Conservation (phyloP, 2,113 vertebrate species). For the Tauraco erythrolophus region DNA sequence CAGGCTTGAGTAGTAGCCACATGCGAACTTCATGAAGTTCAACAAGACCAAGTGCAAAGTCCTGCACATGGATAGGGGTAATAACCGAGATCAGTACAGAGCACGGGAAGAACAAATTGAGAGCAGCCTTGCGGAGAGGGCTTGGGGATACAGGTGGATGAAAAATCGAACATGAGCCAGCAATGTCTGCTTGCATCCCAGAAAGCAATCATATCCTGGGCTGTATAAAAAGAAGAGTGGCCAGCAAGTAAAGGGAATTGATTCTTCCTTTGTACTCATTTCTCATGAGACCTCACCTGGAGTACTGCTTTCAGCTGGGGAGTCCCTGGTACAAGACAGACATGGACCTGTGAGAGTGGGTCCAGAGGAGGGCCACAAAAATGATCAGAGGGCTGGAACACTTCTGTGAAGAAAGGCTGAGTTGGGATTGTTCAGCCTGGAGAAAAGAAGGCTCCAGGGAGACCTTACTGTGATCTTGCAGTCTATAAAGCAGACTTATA, state of each 20-base stretch:
- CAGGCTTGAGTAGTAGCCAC: not conserved
- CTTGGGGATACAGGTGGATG: not conserved
- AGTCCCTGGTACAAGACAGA: not conserved
- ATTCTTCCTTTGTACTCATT: not conserved
- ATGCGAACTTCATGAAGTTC: not conserved
- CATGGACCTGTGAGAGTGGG: no score
- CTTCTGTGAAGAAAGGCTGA: not conserved
- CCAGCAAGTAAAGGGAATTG: not conserved
- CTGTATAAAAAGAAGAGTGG: not conserved
- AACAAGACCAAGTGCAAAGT: not conserved
- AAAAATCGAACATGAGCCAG: not conserved
- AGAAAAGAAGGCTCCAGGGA: not conserved
- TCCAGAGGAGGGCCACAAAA: no score
- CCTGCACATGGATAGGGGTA: not conserved
- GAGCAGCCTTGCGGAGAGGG: not conserved
- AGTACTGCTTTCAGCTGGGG: not conserved
- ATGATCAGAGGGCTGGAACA: no score
- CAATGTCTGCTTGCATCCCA: not conserved
- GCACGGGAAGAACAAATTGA: not conserved
- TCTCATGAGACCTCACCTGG: not conserved
- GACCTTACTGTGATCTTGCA: no score
- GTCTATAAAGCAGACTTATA: no score
- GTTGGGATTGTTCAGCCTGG: not conserved
- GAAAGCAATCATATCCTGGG: not conserved
- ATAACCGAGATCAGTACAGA: not conserved